These are phyloP conservation scores for Eristalinus sepulchralis DNA, from an alignment of 2,888 invertebrate species.

Conservation along the genomic window DNA sequence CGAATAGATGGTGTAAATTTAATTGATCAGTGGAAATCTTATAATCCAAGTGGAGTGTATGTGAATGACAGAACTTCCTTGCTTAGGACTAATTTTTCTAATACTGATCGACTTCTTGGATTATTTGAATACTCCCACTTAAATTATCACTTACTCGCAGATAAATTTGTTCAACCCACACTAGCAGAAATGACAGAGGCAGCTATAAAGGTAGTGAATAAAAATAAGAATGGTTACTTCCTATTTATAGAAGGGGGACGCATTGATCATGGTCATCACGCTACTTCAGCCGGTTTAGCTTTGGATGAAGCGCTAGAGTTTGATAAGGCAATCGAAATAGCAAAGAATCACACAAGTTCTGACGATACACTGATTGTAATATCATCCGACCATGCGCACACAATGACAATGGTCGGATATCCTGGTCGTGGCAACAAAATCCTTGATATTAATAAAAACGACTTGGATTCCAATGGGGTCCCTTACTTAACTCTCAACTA, in stretches of 20 bases:
- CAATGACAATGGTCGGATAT: constrained; percentile 89
- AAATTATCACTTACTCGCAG: constrained; percentile 82
- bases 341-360: constrained; percentile 83
- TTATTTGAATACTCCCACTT: constrained; percentile 82
- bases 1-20: constrained; percentile 85
- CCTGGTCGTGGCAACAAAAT: constrained; percentile 83
- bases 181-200: constrained; percentile 85
- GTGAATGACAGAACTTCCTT: constrained; percentile 84
- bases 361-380: constrained; percentile 91
- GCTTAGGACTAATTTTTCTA: constrained; percentile 79
- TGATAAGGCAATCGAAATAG: constrained; percentile 85
- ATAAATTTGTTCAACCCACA: constrained; percentile 82
- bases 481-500: constrained; percentile 88
- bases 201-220: constrained; percentile 84
- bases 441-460: constrained; percentile 80
- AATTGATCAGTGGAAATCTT: constrained; percentile 85
- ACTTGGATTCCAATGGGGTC: constrained; percentile 73
- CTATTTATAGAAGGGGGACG: constrained; percentile 85
- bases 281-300: constrained; percentile 84
- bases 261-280: constrained; percentile 90
- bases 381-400: constrained; percentile 89
- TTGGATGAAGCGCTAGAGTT: constrained; percentile 90
- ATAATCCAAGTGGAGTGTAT: constrained; percentile 82
- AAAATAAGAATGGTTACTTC: constrained; percentile 83
- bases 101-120: constrained; percentile 83